phyloP scores from a whole-genome alignment of 1,140 invertebrate species.

The Zophobas morio region DNA sequence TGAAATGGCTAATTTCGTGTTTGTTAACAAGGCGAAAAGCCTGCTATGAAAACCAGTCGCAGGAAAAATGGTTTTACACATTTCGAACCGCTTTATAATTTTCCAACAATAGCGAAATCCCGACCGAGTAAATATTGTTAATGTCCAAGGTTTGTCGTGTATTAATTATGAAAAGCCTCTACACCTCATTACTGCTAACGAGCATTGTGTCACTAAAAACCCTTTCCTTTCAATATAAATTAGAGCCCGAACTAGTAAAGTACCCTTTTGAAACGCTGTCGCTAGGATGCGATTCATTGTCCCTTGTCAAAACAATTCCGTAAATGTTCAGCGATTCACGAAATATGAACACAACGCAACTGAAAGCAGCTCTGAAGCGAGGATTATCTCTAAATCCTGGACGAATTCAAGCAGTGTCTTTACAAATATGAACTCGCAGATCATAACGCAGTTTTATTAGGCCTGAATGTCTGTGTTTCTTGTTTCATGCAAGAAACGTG shows the following conservation, averaged over 20 bases:
- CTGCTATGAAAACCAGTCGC: no score
- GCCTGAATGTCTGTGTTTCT: not conserved
- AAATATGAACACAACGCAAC: slow-evolving; percentile 18
- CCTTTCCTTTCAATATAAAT: slow-evolving; percentile 7
- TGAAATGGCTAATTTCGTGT: no score
- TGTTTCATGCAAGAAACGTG: not conserved
- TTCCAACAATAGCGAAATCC: not conserved
- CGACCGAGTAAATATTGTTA: not conserved
- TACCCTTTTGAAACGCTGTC: not conserved
- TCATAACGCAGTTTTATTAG: slow-evolving; percentile 8
- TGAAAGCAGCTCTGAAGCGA: slow-evolving; percentile 12
- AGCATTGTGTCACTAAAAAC: slow-evolving; percentile 16
- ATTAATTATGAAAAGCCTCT: not conserved
- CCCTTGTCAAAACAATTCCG: slow-evolving; percentile 21
- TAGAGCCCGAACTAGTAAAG: slow-evolving; percentile 4
- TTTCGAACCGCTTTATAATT: no score
- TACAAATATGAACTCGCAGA: slow-evolving; percentile 10
- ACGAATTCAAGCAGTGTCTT: slow-evolving; percentile 19
- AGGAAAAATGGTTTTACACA: no score
- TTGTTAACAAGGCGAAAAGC: no score
- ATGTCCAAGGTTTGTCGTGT: not conserved
- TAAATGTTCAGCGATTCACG: slow-evolving; percentile 23
- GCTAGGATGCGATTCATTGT: slow-evolving; percentile 12
- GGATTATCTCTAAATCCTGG: slow-evolving; percentile 8
- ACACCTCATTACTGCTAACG: slow-evolving; percentile 7